phyloP scores from a whole-genome alignment of 2,797 vertebrate species.

The Perdix hodgsoniae region DNA sequence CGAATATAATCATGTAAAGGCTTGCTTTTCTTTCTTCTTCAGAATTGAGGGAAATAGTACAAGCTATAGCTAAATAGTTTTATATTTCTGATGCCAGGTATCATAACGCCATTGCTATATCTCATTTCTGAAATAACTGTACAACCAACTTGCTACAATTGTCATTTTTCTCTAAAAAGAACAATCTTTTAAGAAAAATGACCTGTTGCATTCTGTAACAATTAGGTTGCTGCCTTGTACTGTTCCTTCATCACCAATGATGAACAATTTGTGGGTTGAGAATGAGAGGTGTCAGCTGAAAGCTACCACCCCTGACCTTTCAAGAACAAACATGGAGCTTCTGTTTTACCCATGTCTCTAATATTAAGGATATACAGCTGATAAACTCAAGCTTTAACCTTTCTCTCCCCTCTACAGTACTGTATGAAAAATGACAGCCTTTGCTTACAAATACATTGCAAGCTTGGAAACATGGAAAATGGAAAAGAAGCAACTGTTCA shows the following conservation, averaged over 20 bases:
- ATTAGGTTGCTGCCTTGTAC: not conserved
- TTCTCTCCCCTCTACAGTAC: conserved; percentile 81
- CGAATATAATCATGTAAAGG: not conserved
- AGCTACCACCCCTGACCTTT: not conserved
- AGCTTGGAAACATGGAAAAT: conserved; percentile 89
- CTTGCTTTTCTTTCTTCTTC: not conserved
- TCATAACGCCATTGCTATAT: not conserved
- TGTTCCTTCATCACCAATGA: not conserved
- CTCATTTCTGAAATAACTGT: not conserved
- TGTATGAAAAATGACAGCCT: conserved; percentile 84
- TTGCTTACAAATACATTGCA: conserved; percentile 88
- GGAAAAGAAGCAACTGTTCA: conserved; percentile 88
- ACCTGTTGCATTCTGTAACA: rapidly evolving
- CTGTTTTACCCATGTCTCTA: not conserved
- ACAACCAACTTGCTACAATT: not conserved
- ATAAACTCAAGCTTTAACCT: not conserved
- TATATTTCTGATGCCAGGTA: not conserved
- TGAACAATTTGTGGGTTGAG: not conserved
- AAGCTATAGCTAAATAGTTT: not conserved
- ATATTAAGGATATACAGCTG: not conserved
- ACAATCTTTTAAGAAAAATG: not conserved
- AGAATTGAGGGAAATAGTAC: not conserved
- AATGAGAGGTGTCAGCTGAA: not conserved
- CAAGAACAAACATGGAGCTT: not conserved
- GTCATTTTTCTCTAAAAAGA: not conserved